Base-by-base conservation (phyloP, 2,888 invertebrate species). In the Acrobasis repandana region DNA sequence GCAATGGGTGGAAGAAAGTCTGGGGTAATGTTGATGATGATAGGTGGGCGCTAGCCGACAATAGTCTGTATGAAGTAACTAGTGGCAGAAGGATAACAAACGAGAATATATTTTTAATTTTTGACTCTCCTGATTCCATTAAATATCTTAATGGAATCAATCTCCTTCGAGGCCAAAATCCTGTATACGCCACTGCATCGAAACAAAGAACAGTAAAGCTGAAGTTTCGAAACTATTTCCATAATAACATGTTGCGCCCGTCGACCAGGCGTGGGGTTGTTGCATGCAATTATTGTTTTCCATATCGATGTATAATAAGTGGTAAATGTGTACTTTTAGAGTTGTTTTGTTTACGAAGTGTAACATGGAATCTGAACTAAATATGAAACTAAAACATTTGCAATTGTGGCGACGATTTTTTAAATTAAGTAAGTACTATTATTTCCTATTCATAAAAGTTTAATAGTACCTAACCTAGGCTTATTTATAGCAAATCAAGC, bases 221-320 rank as follows among this genome's bases (percentile, higher is more conserved):
- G 73, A 72, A 78, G 80, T 82, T 81, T 77, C 74, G 75, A 79
- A 82, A 83, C 76, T 80, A 86, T 86, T 88, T 83, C 78, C 86
- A 83, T 88, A 85, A 86, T 86, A 87, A 83, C 78, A 85, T 72
- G 80, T 78, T 82, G 65, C 65, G 65, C 61, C 65, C 16, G 51
- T 67, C 61, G 61, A 61, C 67, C 52, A 14, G 66, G 63, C 68
- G 68, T 71, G 64, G 63, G 64, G 67, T 70, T 66, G 72, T 72
- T 77, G 82, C 78, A 80, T 83, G 83, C 85, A 82, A 82, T 85
- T 86, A 83, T 84, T 64, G 79, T 81, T 85, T 83, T 54, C 38
- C 34, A 36, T 36, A n/a, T 54, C 9, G 33, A 54, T 54, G 15
- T 54, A 15, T 34, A 54, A 33, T 28, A 67, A 69, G 68, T 68